Base-by-base conservation (phyloP, 2,888 invertebrate genomes). In the Julus scanicus region DNA sequence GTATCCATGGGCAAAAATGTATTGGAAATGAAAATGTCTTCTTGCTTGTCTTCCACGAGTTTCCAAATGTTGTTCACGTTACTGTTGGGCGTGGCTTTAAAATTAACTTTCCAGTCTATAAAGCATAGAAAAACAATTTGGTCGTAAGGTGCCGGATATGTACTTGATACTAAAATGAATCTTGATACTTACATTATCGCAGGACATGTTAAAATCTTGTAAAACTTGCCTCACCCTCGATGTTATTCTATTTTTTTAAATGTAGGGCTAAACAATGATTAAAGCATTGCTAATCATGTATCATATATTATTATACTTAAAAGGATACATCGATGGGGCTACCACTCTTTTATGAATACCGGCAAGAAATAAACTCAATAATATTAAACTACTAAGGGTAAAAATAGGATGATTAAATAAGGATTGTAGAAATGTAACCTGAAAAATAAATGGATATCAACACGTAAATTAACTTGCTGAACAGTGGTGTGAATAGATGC, bases 191-290 rank as follows among this genome's bases (percentile, higher is more conserved):
- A 92, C 93, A 92, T 99, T 98, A 92, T 98, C 98, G 93, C 99
- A 99, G 40, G 98, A 98, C 98, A 99, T 98, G 93, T 99, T 99
- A 92, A 98, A 99, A 93, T 99, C 98, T 84, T 96, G 95, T 88
- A 99, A 94, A 1, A 98, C 98, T 87, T 95, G 95, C 89, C 98
- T 94, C 84, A 98, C 97, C 90, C 99, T 94, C 0, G 97, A 96
- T 0, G 98, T 98, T 90, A 99, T 97, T 90, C 93, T 93, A 88
- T 37, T 83, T n/a, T n/a, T n/a, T 1, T 9, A 20, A 0, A 71
- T 71, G 63, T 71, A 71, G 29, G 63, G 63, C 9, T 20, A 71
- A 44, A 44, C 44, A 8, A 44, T 1, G 44, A 8, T 44, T 44
- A 44, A 44, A 44, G 44, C 44, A 44, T 44, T 44, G 44, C 44